Percentiles rank a stretch among this genome's conserved stretches.
Conservation (phyloP, 2,888 invertebrate genomes). For the Apotomis betuletana region DNA sequence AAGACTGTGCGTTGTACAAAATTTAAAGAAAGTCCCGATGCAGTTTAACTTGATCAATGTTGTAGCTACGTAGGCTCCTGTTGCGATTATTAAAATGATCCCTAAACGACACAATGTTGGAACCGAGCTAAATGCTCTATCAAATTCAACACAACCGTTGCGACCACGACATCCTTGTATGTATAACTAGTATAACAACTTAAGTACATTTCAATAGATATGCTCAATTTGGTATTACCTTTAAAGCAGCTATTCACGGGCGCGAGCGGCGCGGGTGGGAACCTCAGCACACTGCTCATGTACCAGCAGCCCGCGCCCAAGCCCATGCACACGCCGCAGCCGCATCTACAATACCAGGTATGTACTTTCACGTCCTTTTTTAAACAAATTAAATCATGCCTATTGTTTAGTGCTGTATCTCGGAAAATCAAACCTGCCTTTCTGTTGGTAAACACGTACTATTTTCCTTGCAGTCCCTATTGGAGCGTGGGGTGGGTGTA, state of each 20-base stretch:
- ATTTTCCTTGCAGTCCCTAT: slow-evolving; percentile 62
- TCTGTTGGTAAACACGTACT: background rate
- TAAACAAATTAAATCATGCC: background rate
- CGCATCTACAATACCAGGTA: slow-evolving; percentile 76
- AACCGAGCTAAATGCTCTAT: too few species aligned
- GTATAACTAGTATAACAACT: too few species aligned
- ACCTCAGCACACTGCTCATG: slow-evolving; percentile 75
- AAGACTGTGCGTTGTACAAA: too few species aligned
- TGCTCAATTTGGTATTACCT: background rate
- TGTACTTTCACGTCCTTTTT: background rate
- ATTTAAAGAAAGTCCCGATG: too few species aligned
- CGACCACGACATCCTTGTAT: too few species aligned
- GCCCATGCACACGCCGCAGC: slow-evolving; percentile 72
- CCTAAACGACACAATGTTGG: too few species aligned
- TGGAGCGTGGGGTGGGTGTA: slow-evolving; percentile 70
- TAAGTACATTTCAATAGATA: too few species aligned
- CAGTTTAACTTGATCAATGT: too few species aligned
- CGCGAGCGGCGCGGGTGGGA: slow-evolving; percentile 59
- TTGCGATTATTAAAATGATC: too few species aligned
- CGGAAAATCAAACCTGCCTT: too few species aligned
- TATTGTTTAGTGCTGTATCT: background rate
- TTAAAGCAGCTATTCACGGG: slow-evolving; percentile 63
- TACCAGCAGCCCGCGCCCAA: slow-evolving; percentile 80
- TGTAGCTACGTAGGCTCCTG: too few species aligned
- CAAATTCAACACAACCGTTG: too few species aligned